Base-by-base conservation (phyloP, 2,888 invertebrate genomes). In the Eupithecia tripunctaria region DNA sequence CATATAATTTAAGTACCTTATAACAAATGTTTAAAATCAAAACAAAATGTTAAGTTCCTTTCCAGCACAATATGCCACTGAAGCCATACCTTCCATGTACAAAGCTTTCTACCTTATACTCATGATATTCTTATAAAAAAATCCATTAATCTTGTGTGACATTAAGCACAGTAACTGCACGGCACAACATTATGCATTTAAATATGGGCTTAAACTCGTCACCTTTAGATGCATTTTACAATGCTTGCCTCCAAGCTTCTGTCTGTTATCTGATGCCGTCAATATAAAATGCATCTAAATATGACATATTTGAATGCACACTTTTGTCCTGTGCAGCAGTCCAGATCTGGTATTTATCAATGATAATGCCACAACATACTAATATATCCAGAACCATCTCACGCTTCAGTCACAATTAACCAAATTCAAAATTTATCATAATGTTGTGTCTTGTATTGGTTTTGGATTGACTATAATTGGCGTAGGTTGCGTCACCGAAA, bases 371-470 rank as follows among this genome's bases (percentile, higher is more conserved):
- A 67, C 74, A 83, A 77, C 88, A 90, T 90, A 92, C 92, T 92
- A 91, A 84, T 85, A 84, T 85, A 80, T 88, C 88, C 88, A 87
- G 86, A 88, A 88, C 88, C 93, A 93, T 91, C 82, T 92, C 93
- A 80, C 78, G 80, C 80, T 80, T 80, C 81, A 86, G 89, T 92
- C 93, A 93, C 91, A 89, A 90, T 93, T 94, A 94, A 93, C 94
- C 89, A 94, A 94, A 94, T 94, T 94, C 93, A 82, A 94, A 94
- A 94, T 93, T 92, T 85, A 84, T 82, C 84, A 88, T 84, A 81
- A 91, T 93, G 94, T 94, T 94, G 94, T 94, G 94, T 95, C 94
- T 94, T 95, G 94, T 94, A 94, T 95, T 94, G 94, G 94, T 94
- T 93, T 89, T 91, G 90, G 90, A 92, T 93, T 90, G 86, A 88